Percentiles rank a stretch among this genome's conserved stretches.
Conservation (phyloP, 2,113 vertebrate species). For the Piliocolobus tephrosceles region DNA sequence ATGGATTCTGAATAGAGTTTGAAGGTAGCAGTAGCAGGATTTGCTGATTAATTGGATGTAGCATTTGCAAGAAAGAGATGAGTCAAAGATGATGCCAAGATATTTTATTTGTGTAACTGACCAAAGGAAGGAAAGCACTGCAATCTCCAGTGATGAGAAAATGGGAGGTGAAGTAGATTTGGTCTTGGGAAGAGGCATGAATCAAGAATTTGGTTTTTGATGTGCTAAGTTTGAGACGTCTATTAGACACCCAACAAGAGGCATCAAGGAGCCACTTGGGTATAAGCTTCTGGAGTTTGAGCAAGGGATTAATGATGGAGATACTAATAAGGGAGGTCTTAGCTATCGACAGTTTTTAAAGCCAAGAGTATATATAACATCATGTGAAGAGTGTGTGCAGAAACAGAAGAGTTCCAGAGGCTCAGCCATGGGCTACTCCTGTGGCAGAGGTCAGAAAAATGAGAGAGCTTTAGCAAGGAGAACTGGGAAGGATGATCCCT, state of each 20-base stretch:
- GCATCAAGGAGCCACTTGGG: neutral
- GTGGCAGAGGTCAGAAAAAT: neutral
- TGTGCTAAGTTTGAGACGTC: neutral
- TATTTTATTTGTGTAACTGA: neutral
- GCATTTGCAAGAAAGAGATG: neutral
- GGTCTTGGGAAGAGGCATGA: neutral
- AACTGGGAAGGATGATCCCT: neutral
- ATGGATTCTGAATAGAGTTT: neutral
- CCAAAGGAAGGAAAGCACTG: neutral
- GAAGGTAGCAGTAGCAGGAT: neutral
- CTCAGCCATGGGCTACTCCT: accelerated
- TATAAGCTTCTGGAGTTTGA: neutral
- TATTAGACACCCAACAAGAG: neutral
- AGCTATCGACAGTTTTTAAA: neutral
- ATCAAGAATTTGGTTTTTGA: neutral
- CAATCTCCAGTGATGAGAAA: neutral
- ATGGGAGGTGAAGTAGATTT: neutral
- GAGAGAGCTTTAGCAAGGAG: neutral
- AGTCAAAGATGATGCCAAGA: neutral
- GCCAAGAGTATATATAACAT: neutral
- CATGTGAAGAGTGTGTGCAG: neutral
- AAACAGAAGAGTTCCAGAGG: neutral
- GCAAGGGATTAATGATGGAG: neutral
- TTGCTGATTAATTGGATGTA: neutral
- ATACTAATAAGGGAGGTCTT: neutral